phyloP scores from a whole-genome alignment of 2,888 invertebrate genomes.

The Diploptera punctata region DNA sequence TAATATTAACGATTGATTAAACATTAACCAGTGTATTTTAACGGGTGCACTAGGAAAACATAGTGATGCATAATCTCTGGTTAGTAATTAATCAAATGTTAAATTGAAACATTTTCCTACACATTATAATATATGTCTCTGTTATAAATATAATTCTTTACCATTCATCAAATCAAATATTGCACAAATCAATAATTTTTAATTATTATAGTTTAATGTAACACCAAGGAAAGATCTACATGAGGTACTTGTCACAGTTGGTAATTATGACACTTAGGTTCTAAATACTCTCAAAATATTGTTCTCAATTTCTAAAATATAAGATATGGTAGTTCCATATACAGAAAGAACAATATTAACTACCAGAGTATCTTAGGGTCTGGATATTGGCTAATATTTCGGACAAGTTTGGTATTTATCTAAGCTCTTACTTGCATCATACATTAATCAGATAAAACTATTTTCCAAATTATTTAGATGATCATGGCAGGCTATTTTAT shows the following conservation, averaged over 20 bases:
- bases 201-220: too few species aligned
- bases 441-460: too few species aligned
- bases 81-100: conserved; percentile 20
- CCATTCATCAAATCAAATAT: conserved; percentile 10
- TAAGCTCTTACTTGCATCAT: too few species aligned
- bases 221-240: conserved; percentile 13
- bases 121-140: conserved; percentile 20
- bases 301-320: background rate
- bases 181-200: conserved; percentile 2
- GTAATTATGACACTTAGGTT: background rate
- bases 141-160: conserved; percentile 31
- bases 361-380: too few species aligned
- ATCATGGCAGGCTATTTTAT: too few species aligned
- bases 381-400: too few species aligned
- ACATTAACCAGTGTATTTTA: conserved; percentile 21
- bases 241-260: background rate
- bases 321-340: too few species aligned
- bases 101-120: conserved; percentile 12
- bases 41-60: conserved; percentile 21
- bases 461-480: too few species aligned
- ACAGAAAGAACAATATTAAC: too few species aligned
- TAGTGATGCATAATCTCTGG: conserved; percentile 20
- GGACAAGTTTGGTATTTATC: too few species aligned
- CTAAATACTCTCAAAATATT: background rate
- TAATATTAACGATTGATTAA: conserved; percentile 13